phyloP scores from a whole-genome alignment of 2,797 vertebrate species.

The Nyctibius grandis region DNA sequence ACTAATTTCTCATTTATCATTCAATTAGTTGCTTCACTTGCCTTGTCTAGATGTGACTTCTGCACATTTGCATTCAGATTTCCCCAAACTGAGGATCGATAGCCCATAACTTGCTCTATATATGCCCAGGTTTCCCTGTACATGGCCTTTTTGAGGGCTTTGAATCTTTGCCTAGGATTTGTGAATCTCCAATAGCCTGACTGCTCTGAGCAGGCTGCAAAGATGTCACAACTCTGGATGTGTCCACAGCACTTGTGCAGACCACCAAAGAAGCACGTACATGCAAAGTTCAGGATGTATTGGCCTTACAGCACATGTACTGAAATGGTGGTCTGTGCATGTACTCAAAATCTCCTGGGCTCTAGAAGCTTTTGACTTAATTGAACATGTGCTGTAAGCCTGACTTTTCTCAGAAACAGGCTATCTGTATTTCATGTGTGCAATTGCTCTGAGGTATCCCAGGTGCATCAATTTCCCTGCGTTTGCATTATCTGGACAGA shows the following conservation, averaged over 20 bases:
- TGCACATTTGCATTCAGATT: neutral
- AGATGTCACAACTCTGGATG: neutral
- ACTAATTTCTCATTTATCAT: neutral
- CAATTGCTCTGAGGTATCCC: slow-evolving; percentile 21
- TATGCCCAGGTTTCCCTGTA: neutral
- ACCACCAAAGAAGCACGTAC: neutral
- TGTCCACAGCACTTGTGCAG: neutral
- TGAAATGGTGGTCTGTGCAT: neutral
- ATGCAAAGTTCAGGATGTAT: rapidly evolving
- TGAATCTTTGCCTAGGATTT: neutral
- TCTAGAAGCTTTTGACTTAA: neutral
- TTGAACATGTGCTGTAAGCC: slow-evolving; percentile 2
- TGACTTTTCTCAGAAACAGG: slow-evolving; percentile 49
- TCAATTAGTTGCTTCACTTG: neutral
- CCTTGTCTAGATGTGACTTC: neutral
- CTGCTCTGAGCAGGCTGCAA: neutral
- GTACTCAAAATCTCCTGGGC: neutral
- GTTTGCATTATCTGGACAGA: neutral
- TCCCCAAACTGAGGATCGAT: rapidly evolving
- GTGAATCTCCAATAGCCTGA: neutral
- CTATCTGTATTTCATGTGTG: slow-evolving; percentile 24
- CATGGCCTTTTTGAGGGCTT: neutral
- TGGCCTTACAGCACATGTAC: neutral
- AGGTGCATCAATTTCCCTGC: neutral
- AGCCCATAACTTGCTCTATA: rapidly evolving